Evolutionary conservation across 2,888 invertebrate species (phyloP).

Genomic region (Xanthorhoe designata): DNA sequence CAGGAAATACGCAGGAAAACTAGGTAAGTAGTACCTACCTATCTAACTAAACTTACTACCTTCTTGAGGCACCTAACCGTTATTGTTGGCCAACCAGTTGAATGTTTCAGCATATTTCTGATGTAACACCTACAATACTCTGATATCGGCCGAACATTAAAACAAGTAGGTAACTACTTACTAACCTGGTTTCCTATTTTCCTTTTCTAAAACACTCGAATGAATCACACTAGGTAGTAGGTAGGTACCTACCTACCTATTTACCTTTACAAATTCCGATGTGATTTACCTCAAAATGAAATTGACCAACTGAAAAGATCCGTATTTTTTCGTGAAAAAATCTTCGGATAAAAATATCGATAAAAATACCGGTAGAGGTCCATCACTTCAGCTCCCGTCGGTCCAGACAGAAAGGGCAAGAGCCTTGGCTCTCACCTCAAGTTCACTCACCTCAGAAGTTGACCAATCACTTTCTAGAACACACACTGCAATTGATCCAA

Average conservation of each 20-base stretch:
- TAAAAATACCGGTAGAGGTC: conserved; percentile 41
- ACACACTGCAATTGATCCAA: conserved; percentile 53
- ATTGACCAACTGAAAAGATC: conserved; percentile 12
- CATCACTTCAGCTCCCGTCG: conserved; percentile 48
- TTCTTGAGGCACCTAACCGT: too few species aligned
- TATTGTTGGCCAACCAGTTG: conserved; percentile 26
- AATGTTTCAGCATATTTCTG: conserved; percentile 26
- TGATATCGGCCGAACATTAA: conserved; percentile 18
- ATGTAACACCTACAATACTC: conserved; percentile 10
- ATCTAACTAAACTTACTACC: too few species aligned
- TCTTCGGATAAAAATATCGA: conserved; percentile 29
- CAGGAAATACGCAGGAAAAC: too few species aligned
- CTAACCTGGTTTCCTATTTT: conserved; percentile 6
- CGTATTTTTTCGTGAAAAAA: not conserved
- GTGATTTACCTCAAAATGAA: not conserved
- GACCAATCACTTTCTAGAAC: conserved; percentile 60
- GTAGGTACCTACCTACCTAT: not conserved
- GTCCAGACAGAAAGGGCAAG: conserved; percentile 63
- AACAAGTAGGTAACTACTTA: not conserved
- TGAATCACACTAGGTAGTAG: conserved; percentile 17
- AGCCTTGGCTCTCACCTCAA: conserved; percentile 58
- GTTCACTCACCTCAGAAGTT: conserved; percentile 73
- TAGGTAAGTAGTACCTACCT: not conserved
- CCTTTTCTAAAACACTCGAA: conserved; percentile 7
- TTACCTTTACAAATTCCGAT: conserved; percentile 15